Evolutionary conservation across 2,888 invertebrate species (phyloP), one percentile per base, ranked within the genome.

Genomic region (Trichopria drosophilae): DNA sequence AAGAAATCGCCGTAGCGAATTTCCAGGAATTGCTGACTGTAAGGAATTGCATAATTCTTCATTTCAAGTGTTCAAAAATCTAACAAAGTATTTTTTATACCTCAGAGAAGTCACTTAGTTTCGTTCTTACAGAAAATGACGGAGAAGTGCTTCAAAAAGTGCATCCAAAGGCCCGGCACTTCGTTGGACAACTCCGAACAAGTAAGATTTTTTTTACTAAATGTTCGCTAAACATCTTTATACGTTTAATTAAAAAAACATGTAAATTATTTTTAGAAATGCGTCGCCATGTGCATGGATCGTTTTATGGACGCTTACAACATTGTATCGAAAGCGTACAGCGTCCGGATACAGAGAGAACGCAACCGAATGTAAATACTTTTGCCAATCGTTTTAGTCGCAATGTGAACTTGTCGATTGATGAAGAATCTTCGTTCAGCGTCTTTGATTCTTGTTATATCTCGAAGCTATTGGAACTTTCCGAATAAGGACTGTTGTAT

Each of bases 241-340:
- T 41, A 31, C 16, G 12, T 10, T 26, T 12, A 39, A 6, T 16
- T 5, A 13, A 23, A 24, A 40, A 13, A 12, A 29, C 31, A 51
- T 45, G 7, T 22, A 31, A 24, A 32, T 32, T 54, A 49, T 55
- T 81, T 81, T 40, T 86, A 96, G 86, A 95, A 93, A 85, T 97
- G 96, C 74, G 84, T 97, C 63, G 91, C 93, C 1, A 94, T 95
- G 91, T 97, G 97, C 75, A 95, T 96, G 95, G 97, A 97, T 76
- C 83, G 97, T 68, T 98, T 93, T 80, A 92, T 96, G 90, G 97
- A 98, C 70, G 85, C 94, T 3, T 95, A 92, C 88, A 93, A 94
- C 77, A 79, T 94, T 45, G 93, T 97, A 9, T 92, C 93, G 9
- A 86, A 88, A 76, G 86, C 94, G 0, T 96, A 96, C 75, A 86